Evolutionary conservation across 2,113 vertebrate genomes (phyloP), one percentile per base, ranked within the genome.

Genomic region (Austrofundulus limnaeus): DNA sequence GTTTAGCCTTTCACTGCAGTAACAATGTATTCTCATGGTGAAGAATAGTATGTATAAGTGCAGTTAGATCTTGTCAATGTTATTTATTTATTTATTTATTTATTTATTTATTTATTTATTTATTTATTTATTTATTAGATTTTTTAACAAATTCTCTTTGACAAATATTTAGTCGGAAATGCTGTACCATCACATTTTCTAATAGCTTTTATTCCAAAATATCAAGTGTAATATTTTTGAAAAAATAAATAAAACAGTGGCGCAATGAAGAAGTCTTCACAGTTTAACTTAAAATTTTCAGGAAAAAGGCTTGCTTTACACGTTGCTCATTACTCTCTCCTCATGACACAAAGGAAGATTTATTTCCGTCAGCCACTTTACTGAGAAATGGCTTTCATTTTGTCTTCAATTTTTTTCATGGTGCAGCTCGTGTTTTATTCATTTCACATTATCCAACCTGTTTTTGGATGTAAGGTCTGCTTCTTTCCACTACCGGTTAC

Each of bases 391-490:
- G 17, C 1, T 8, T 48, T 24, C 3, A 45, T 48, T 48, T n/a
- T n/a, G n/a, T n/a, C n/a, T n/a, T 14, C 9, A 16, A 23, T 28
- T 15, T 28, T 12, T 17, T 43, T 15, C 5, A 1, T 39, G 9
- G 5, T 54, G 19, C 12, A 39, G 2, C 42, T 65, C 7, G 20
- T 1, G 19, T 19, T 55, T 52, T n/a, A 11, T n/a, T 61, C 50
- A 24, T 23, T 47, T 0, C 16, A 34, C 16, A 25, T 2, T 11
- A 49, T 66, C 55, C 7, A 34, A 2, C 14, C 31, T 69, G 14
- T 59, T 61, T 55, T 62, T 39, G 78, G 39, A 83, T 78, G 1
- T 24, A 51, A 47, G 24, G 48, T 62, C 12, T 19, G 37, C 43
- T 0, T 66, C 19, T 75, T 38, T 49, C 70, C 11, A 46, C 23